Base-by-base conservation (phyloP, 2,113 vertebrate species). In the Cranoglanis bouderius region DNA sequence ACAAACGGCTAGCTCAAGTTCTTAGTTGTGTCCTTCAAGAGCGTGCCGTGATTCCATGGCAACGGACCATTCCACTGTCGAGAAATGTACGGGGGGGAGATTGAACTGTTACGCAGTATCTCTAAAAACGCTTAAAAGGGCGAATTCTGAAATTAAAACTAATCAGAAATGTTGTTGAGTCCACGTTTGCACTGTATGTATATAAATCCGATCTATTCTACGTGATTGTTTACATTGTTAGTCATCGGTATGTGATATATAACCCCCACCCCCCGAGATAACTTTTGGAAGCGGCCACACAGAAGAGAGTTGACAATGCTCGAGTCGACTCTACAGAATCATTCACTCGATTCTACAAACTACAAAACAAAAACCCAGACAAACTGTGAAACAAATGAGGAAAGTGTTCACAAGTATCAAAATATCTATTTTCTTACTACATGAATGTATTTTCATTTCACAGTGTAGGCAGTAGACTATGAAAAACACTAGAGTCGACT, bases 171-270 rank as follows among this genome's bases (percentile, higher is more conserved):
- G 35, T 61, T 61, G 0, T 2, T 61, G 8, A 14, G 29, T 29
- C 12, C 1, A 4, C 0, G 12, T 59, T 16, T 29, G 6, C 1
- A 35, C 18, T 5, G 2, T 57, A 35, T 57, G 21, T 0, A 9
- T 29, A 1, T 13, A 3, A 14, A 29, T 61, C 0, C 14, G 0
- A 18, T 61, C 6, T 16, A 6, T 61, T 61, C 24, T 3, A 3
- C 0, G 0, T 61, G 21, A 43, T 0, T 24, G 18, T 40, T 61
- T 21, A 29, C 4, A 29, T 0, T 7, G 19, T 29, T 61, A 1
- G 19, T 14, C 43, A n/a, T 1, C 9, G 72, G 9, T 12, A 46
- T 46, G 72, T 10, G n/a, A 9, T 53, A 8, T 18, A 18, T 14
- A 6, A 46, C 46, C 7, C 46, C 0, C 46, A 26, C 43, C 13